A percentile compares a stretch with the other conserved stretches of the same genome.
phyloP scores from a whole-genome alignment of 2,888 invertebrate species.

The Himalopsyche japonica region DNA sequence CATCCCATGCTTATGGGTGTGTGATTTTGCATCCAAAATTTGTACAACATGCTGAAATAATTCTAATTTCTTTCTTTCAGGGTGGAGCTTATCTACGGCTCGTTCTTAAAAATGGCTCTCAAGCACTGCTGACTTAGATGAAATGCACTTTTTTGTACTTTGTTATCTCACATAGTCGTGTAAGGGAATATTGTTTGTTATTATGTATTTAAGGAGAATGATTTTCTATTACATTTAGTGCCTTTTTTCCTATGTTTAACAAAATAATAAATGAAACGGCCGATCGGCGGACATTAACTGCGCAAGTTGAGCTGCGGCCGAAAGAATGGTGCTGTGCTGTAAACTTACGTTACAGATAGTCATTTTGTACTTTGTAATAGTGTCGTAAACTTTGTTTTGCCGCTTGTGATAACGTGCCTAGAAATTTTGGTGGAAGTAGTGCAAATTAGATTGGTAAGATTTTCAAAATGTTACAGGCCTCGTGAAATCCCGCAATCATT shows the following conservation, averaged over 20 bases:
- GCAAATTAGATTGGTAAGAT: not conserved
- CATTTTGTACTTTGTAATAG: not conserved
- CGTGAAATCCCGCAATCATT: too few species aligned
- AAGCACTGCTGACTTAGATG: conserved; percentile 23
- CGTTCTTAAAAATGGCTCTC: conserved; percentile 26
- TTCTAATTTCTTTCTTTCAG: conserved; percentile 22
- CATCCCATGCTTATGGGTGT: too few species aligned
- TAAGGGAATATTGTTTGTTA: conserved; percentile 31
- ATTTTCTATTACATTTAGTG: conserved; percentile 4
- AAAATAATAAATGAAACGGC: not conserved
- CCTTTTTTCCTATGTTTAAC: not conserved
- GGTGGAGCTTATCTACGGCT: conserved; percentile 23
- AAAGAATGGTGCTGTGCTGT: not conserved
- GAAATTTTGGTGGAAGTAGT: not conserved
- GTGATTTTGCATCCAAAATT: too few species aligned
- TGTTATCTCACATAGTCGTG: conserved; percentile 18
- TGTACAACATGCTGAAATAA: too few species aligned
- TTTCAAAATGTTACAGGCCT: not conserved
- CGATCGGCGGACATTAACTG: not conserved
- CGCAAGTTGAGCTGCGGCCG: not conserved
- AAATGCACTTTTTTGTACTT: conserved; percentile 17
- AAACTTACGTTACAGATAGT: not conserved
- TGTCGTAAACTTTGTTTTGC: not conserved
- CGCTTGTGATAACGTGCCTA: not conserved
- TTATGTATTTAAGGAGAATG: conserved; percentile 11